Base-by-base conservation (phyloP, 2,797 vertebrate species). In the Mycteria americana region DNA sequence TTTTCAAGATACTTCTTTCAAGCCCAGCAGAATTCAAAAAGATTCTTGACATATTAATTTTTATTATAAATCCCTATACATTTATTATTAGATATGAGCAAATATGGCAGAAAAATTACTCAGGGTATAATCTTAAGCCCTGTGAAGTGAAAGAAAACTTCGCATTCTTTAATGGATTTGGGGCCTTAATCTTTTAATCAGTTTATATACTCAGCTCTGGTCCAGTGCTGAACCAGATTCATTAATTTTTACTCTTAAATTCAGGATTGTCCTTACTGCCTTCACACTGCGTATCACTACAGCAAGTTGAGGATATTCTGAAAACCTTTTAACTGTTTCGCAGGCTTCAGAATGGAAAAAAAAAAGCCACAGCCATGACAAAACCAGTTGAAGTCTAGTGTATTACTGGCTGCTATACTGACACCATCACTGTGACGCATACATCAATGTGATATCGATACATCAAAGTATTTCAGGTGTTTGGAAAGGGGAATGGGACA, bases 401-500 rank as follows among this genome's bases (percentile, higher is more conserved):
- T n/a, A 33, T 76, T 54, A 13, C 25, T 46, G 50, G 21, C 11
- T n/a, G 30, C 56, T 5, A 19, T 1, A 50, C 2, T 10, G 30
- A 60, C 59, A 59, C 15, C 33, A 45, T 9, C 35, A 22, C 60
- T 24, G 50, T 3, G 23, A n/a, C 5, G 6, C 11, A 30, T 13
- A 73, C 6, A 6, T 8, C 59, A 19, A 3, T 0, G 1, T 14
- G 30, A 31, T 13, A 15, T 0, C 31, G 25, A 37, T 2, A 13
- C 13, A n/a, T 10, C 7, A 4, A 2, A 3, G 14, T 14, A 24
- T 48, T 2, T 37, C 27, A 10, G 25, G 28, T 33, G 27, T 45
- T 56, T 56, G 48, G 73, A 54, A 63, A 56, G 23, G 30, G 31
- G 48, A 63, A 30, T 5, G 31, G 46, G 30, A 48, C 24, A 33